phyloP scores from a whole-genome alignment of 2,113 vertebrate species.

The Larimichthys polyactis region DNA sequence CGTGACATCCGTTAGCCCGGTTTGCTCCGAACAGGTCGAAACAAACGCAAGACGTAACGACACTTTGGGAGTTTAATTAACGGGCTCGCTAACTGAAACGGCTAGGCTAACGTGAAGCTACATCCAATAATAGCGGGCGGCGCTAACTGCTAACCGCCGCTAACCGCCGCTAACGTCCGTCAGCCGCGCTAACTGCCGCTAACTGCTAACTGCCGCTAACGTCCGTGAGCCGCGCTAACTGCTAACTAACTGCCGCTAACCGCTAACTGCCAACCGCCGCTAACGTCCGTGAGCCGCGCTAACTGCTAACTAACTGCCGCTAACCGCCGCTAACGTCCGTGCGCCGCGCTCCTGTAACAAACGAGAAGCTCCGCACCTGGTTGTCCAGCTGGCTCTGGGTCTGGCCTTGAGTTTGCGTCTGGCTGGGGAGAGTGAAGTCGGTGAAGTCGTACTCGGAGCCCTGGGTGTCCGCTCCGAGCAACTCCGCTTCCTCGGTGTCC shows the following conservation, averaged over 20 bases:
- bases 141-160: conserved; percentile 44
- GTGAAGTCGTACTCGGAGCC: conserved; percentile 98
- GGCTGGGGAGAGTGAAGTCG: conserved; percentile 95
- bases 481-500: conserved; percentile 95
- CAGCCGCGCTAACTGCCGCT: conserved; percentile 51
- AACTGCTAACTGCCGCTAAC: too few relatives aligned
- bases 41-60: not conserved
- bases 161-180: conserved; percentile 49
- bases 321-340: conserved; percentile 49
- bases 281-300: too few relatives aligned
- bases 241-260: conserved; percentile 59
- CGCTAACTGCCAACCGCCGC: conserved; percentile 47
- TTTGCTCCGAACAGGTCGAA: not conserved
- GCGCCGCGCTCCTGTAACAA: conserved; percentile 38
- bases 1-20: too few relatives aligned
- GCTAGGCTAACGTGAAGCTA: conserved; percentile 40
- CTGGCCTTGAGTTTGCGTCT: conserved; percentile 92
- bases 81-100: conserved; percentile 2
- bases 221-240: conserved; percentile 27
- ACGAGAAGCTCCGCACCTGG: conserved; percentile 78
- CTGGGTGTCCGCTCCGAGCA: conserved; percentile 96
- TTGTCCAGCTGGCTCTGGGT: conserved; percentile 85
- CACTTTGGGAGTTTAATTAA: conserved; percentile 37
- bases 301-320: conserved; percentile 51
- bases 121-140: conserved; percentile 50